Evolutionary conservation across 2,888 invertebrate species (phyloP).

Genomic region (Dugesia japonica): DNA sequence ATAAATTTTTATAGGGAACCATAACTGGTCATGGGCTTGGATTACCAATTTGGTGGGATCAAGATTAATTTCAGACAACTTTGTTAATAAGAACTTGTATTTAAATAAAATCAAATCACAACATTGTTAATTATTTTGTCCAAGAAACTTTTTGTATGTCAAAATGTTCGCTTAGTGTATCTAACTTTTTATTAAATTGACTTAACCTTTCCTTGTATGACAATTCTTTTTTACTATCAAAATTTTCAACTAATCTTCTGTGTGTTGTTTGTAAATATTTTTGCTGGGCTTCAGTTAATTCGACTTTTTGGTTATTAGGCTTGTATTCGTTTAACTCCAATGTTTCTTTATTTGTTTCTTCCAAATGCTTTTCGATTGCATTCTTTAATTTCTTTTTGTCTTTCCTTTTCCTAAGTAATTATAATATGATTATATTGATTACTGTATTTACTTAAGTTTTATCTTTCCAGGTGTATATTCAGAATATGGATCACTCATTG

Average conservation of each 20-base stretch:
- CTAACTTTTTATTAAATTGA: background rate
- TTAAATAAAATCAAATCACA: no score
- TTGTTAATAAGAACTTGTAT: no score
- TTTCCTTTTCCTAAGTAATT: background rate
- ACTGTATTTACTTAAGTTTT: background rate
- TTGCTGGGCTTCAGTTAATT: background rate
- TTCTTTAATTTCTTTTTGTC: background rate
- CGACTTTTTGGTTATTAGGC: background rate
- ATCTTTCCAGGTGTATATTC: background rate
- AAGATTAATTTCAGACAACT: no score
- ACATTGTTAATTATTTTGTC: constrained; percentile 4
- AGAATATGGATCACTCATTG: background rate
- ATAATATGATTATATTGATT: no score
- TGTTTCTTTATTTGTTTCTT: background rate
- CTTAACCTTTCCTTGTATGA: background rate
- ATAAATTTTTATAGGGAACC: no score
- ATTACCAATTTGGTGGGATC: no score
- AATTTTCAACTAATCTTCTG: background rate
- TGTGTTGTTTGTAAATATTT: background rate
- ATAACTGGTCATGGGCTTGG: no score
- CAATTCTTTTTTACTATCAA: constrained; percentile 1
- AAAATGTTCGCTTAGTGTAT: background rate
- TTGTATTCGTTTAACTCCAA: background rate
- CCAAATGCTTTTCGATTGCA: background rate
- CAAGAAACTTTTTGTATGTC: background rate